Evolutionary conservation across 1,140 invertebrate genomes (phyloP), one percentile per base, ranked within the genome.

Genomic region (Tenebrio molitor): DNA sequence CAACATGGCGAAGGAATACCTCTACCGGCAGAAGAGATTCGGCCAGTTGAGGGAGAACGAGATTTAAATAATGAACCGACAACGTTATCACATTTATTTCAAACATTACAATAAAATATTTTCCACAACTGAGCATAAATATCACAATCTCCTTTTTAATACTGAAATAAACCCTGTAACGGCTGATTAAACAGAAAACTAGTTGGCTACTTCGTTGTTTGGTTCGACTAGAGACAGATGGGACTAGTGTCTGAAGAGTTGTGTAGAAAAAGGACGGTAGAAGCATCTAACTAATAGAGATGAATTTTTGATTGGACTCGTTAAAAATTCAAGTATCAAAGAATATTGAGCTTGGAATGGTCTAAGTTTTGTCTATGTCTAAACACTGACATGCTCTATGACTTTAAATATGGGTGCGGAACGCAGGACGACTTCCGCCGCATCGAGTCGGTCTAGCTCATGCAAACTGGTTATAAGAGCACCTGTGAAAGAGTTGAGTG

Each of bases 391-490:
- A 75, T 76, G 74, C 42, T 78, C 72, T 36, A 78, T 34, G 6
- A 79, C 17, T 70, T 80, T 76, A 46, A 79, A 78, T 25, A 81
- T 73, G 3, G 79, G 77, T 33, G 79, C 75, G 2, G 78, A 80
- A 15, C 79, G 77, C 12, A 81, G 73, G 1, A 81, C 76, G 39
- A 81, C 63, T 34, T 81, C 80, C 1, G 79, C 80, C 1, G 77
- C 80, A 74, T 82, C 81, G 19, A 72, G 67, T 42, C 80, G 76
- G 42, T 79, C 80, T 74, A 82, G 71, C 53, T 82, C 81, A 71
- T 78, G 77, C 74, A 82, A 78, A 72, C 78, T 80, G n/a, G 79
- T 58, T 41, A 81, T 78, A 12, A 82, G 70, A 62, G 79, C 78
- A 36, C 80, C 80, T 81, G 70, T n/a, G 74, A 69, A 50, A 39